These are phyloP conservation scores for Sternarchorhynchus goeldii DNA, from an alignment of 2,797 vertebrate species.

Conservation along the genomic window DNA sequence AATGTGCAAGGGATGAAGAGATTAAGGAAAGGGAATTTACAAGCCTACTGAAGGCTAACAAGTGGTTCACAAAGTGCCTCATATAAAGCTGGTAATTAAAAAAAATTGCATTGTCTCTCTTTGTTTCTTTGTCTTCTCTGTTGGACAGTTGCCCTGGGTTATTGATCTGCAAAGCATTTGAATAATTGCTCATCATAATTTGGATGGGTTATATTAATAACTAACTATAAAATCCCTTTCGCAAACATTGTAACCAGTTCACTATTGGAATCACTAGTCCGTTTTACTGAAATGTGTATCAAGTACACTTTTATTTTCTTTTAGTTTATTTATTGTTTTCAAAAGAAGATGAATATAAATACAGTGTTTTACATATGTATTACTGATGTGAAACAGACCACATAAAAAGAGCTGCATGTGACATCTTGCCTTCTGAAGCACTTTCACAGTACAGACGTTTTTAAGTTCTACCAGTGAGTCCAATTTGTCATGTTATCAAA, in stretches of 20 bases:
- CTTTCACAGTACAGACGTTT: neutral
- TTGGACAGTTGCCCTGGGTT: slow-evolving; percentile 19
- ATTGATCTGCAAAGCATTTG: slow-evolving; percentile 35
- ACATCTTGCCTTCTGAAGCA: neutral
- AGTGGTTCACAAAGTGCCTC: slow-evolving; percentile 86
- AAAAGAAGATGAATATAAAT: too few species aligned
- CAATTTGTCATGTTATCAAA: neutral
- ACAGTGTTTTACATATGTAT: too few species aligned
- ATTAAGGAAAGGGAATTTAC: slow-evolving; percentile 78
- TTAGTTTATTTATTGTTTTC: too few species aligned
- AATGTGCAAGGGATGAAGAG: slow-evolving; percentile 87
- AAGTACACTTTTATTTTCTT: neutral
- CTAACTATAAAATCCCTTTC: slow-evolving; percentile 26
- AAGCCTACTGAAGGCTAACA: slow-evolving; percentile 79
- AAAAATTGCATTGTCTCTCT: slow-evolving; percentile 73
- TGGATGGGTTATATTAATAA: slow-evolving; percentile 40
- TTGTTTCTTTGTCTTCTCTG: slow-evolving; percentile 63
- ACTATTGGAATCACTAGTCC: slow-evolving; percentile 8
- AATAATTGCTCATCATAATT: slow-evolving; percentile 45
- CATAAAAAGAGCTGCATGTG: neutral
- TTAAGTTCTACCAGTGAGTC: neutral
- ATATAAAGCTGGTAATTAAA: slow-evolving; percentile 84
- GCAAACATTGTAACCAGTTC: slow-evolving; percentile 1
- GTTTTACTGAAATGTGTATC: slow-evolving; percentile 25
- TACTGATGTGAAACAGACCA: too few species aligned